Base-by-base conservation (phyloP, 2,888 invertebrate genomes). In the Athrips mouffetella region DNA sequence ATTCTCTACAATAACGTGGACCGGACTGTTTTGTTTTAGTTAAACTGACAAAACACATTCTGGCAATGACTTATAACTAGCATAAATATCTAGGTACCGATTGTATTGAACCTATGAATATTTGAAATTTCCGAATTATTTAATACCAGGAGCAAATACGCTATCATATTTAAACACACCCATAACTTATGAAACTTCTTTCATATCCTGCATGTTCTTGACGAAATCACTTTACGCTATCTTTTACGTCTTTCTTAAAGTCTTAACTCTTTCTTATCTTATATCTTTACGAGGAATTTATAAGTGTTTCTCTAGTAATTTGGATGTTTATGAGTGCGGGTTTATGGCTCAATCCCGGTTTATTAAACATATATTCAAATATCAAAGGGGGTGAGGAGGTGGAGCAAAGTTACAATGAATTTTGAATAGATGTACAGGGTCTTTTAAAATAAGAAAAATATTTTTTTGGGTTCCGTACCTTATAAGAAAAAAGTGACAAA, bases 1-100 rank as follows among this genome's bases (percentile, higher is more conserved):
- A 76, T 67, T 65, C 72, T 67, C 63, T 61, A 63, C 58, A 65
- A 67, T 63, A 59, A 66, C 60, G 63, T 59, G 59, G 65, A 57
- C 61, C 65, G 62, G 65, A 68, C 62, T n/a, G 65, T 44, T 69
- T 69, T 37, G 37, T 47, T 47, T 47, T 29, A 25, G 27, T 25
- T n/a, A 8, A 13, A 11, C 16, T 8, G 13, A 33, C 13, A 15
- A 7, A 31, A 15, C 15, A n/a, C 27, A 27, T 27, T 27, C 27
- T 27, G 27, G n/a, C n/a, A n/a, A 27, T 7, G 27, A 8, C 27
- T 10, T n/a, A 10, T n/a, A 27, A 27, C n/a, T 23, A 27, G 8
- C 7, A n/a, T 27, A 10, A 10, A 10, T 5, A 27, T 27, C n/a
- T n/a, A n/a, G n/a, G n/a, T n/a, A n/a, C n/a, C n/a, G n/a, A n/a